Evolutionary conservation across 2,888 invertebrate species (phyloP), one percentile per base, ranked within the genome.

Genomic region (Eupeodes latifasciatus): DNA sequence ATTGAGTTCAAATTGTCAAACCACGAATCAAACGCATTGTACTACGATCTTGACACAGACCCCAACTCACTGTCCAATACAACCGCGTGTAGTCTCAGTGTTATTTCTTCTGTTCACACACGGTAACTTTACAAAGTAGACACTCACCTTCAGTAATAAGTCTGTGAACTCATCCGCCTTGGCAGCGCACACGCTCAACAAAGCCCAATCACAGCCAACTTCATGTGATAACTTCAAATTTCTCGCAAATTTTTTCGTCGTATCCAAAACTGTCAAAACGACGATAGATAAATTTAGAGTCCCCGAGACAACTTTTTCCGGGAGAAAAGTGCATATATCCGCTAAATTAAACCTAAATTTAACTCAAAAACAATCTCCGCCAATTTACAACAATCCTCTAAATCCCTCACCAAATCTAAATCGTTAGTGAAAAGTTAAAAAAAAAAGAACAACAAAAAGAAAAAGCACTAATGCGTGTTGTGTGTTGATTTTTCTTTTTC

Each of bases 241-340:
- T 59, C 36, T 74, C 71, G 62, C 62, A 62, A 67, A 14, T 66
- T 78, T 88, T 77, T 88, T 85, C 85, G 71, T 78, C 74, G 76
- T 88, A 81, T 85, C 69, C 75, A 69, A 85, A 88, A 59, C 81
- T 85, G 88, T 85, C 88, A 85, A 81, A 88, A 74, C 84, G 78
- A 77, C 77, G 49, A 87, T 84, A 87, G 83, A 84, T 80, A 87
- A 87, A 77, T 87, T 87, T 87, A 83, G 83, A 87, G 88, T 51
- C 74, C 77, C 75, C 74, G 81, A 88, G 69, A 81, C 85, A 88
- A 67, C 75, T 88, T 80, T 83, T 81, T 84, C 85, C 85, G 85
- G 85, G 88, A 81, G 78, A 88, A 81, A 88, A 88, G 88, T 85
- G 55, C 81, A 88, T 81, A 88, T 88, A 88, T 85, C 78, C 61